Base-by-base conservation (phyloP, 2,797 vertebrate genomes). In the Hippopotamyrus pictus region DNA sequence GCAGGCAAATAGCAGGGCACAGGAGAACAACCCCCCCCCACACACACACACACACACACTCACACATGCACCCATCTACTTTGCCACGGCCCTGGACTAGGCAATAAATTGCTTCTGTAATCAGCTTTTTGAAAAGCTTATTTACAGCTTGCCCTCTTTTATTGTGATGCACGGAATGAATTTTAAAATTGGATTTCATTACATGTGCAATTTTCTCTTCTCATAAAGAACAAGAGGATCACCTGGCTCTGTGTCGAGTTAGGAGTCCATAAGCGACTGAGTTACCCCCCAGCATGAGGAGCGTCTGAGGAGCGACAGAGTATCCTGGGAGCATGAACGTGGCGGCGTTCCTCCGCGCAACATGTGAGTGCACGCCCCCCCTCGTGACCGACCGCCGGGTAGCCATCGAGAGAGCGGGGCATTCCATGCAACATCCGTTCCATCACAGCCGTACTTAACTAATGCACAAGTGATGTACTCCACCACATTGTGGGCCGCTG, bases 71-170 rank as follows among this genome's bases (percentile, higher is more conserved):
- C 57, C 93, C 93, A 92, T 94, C 93, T 95, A 93, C 96, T 95
- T 94, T 95, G 92, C 93, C 91, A 93, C 90, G 94, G 94, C 93
- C 93, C 95, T 95, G 93, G 94, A 94, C 94, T 95, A 94, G 93
- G 93, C 95, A 96, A 96, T 96, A 96, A 95, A 96, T 96, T 96
- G 95, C 94, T 95, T 96, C 93, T 92, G 95, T 96, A 96, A 96
- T 96, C 95, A 96, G 95, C 95, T 96, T 96, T 96, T 95, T 95
- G 94, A 96, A 96, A 96, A 95, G 94, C 94, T 95, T 96, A 96
- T 97, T 96, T 96, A 96, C 94, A 94, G 95, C 94, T 96, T 96
- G 94, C 96, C 96, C 95, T 96, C 94, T 95, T 94, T 95, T 95
- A 96, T 96, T 96, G 95, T 96, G 94, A 93, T 95, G 94, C 94